Percentiles rank a stretch among this genome's conserved stretches.
Evolutionary conservation across 1,140 invertebrate genomes (phyloP).

Genomic region (Calycopis cecrops): DNA sequence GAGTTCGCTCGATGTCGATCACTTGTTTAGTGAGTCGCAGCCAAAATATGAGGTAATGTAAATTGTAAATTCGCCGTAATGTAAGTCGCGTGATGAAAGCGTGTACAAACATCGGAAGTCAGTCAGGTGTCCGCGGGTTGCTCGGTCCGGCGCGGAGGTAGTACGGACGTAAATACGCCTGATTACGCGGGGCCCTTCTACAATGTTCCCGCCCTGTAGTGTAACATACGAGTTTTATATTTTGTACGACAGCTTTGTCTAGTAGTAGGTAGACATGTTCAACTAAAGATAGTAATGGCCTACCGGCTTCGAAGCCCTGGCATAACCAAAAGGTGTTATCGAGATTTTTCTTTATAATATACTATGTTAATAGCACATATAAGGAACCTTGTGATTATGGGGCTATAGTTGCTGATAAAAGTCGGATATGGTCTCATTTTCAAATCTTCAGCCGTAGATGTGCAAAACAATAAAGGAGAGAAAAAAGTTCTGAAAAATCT

Average conservation of each 20-base stretch:
- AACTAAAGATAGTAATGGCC: not conserved
- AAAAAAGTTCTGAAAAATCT: too few species aligned
- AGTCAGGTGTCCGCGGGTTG: constrained; percentile 21
- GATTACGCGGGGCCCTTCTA: constrained; percentile 5
- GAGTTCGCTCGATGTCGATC: too few species aligned
- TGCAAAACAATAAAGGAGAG: too few species aligned
- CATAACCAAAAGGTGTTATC: too few species aligned
- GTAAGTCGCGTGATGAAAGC: constrained; percentile 12
- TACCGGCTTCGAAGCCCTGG: too few species aligned
- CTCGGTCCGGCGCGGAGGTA: constrained; percentile 1
- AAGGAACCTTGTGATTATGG: too few species aligned
- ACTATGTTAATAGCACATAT: too few species aligned
- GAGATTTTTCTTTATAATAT: too few species aligned
- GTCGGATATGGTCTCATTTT: too few species aligned
- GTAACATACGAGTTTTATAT: not conserved
- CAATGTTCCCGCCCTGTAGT: constrained; percentile 9
- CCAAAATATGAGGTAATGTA: not conserved
- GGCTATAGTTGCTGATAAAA: too few species aligned
- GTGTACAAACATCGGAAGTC: constrained; percentile 22
- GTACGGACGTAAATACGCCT: constrained; percentile 13
- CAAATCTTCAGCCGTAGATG: too few species aligned
- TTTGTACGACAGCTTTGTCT: not conserved
- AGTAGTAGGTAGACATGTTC: not conserved
- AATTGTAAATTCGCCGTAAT: not conserved
- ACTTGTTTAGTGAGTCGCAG: too few species aligned